phyloP scores from a whole-genome alignment of 1,140 invertebrate genomes.

The Drosophila kepulauana region DNA sequence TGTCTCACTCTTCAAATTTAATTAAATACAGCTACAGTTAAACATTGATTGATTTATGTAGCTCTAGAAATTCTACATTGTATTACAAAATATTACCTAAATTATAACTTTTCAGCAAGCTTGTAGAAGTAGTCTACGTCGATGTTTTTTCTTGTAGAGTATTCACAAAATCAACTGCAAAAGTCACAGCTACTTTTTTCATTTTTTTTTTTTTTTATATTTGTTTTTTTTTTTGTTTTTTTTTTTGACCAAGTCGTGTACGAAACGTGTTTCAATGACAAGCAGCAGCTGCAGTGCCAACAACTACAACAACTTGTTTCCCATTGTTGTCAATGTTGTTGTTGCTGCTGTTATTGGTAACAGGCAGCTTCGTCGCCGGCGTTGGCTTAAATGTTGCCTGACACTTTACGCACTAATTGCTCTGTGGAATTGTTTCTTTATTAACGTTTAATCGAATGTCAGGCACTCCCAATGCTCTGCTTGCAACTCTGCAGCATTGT shows the following conservation, averaged over 20 bases:
- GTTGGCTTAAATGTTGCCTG: constrained; percentile 75
- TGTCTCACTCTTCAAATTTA: too few species aligned
- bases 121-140: not conserved
- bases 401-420: constrained; percentile 82
- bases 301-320: constrained; percentile 63
- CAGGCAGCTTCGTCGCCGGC: constrained; percentile 13
- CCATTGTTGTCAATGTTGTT: constrained; percentile 45
- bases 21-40: too few species aligned
- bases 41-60: too few species aligned
- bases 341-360: constrained; percentile 26
- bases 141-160: constrained; percentile 37
- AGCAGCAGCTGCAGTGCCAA: constrained; percentile 70
- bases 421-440: constrained; percentile 81
- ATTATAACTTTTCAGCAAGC: not conserved
- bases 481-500: constrained; percentile 52
- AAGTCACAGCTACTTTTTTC: constrained; percentile 51
- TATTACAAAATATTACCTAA: too few species aligned
- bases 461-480: constrained; percentile 40
- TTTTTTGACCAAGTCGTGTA: constrained; percentile 57
- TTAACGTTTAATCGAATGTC: constrained; percentile 82
- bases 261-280: constrained; percentile 81
- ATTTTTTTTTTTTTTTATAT: constrained; percentile 33
- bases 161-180: constrained; percentile 54
- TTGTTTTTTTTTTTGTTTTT: constrained; percentile 24
- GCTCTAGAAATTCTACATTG: too few species aligned